Base-by-base conservation (phyloP, 1,140 invertebrate genomes). In the Trigoniulus corallinus region DNA sequence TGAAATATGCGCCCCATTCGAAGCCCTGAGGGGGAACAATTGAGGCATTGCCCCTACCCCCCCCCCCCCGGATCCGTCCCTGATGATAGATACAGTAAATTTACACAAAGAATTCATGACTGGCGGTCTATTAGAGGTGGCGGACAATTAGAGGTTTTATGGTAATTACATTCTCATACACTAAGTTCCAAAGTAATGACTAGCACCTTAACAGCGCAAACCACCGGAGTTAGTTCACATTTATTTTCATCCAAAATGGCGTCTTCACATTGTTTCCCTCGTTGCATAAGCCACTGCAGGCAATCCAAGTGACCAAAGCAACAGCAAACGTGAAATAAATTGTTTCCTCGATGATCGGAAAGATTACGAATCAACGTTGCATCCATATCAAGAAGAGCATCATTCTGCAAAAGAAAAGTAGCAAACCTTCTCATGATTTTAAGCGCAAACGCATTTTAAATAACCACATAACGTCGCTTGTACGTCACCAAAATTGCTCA, bases 301-400 rank as follows among this genome's bases (percentile, higher is more conserved):
- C 63, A 63, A 18, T 52, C 53, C 45, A 64, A 47, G 50, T 70
- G 65, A 44, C 67, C 66, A 48, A 58, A 54, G 13, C 57, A 56
- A 25, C 62, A 63, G 47, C 64, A 59, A 42, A 64, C 62, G 53
- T 70, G 68, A 46, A 67, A 58, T 24, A 70, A 55, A 56, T 64
- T 68, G 57, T 70, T 69, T 39, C 67, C 68, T 49, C 59, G 58
- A 41, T 62, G 62, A 58, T 70, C 68, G 26, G 61, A 65, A 42
- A 70, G 57, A 56, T 69, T 69, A 21, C 68, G 56, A 42, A 70
- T 58, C 22, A 70, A 52, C 25, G 65, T 67, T 0, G 63, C 58
- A 54, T 69, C 68, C 59, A 70, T 62, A 37, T 62, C 64, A 40
- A 56, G 54, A 10, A 68, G 51, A 44, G 57, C 56, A n/a, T 54